Base-by-base conservation (phyloP, 2,797 vertebrate genomes). In the Hylomyscus alleni region DNA sequence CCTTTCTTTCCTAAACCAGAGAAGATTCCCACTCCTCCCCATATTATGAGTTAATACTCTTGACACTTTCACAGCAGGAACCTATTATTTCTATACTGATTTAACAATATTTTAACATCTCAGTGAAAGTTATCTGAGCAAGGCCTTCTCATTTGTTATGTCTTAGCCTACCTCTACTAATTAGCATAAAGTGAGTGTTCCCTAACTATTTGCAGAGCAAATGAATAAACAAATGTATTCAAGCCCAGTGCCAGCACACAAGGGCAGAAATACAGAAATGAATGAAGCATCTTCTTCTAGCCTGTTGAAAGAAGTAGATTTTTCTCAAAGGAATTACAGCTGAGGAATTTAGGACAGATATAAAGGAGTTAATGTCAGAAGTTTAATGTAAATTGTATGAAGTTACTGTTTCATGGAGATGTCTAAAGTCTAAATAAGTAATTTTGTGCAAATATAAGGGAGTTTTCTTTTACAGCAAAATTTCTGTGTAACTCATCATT, bases 181-280 rank as follows among this genome's bases (percentile, higher is more conserved):
- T 65, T 62, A 44, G n/a, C 56, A n/a, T 34, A 84, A 47, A 90
- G 5, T 89, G 37, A 81, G 11, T 78, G 52, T 54, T 96, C 31
- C 69, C 40, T 90, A 94, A 83, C 72, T 96, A 88, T 73, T 90
- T 84, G n/a, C 65, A 84, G 90, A 91, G 58, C 58, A 19, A 89
- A 47, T 91, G 65, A 85, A 84, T 69, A 52, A 62, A 13, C 37
- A 50, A n/a, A 22, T 72, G 1, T 37, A 44, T 93, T 93, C 69
- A 54, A 87, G 22, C 47, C 67, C 26, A 93, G 31, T 69, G 31
- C 10, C 11, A 89, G 69, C 62, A 60, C 31, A 91, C 82, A 15
- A 56, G 50, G 34, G 47, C 52, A 94, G 60, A 93, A 91, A 60
- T 80, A 69, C 29, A 95, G 72, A 93, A 91, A 52, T 77, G 22